phyloP scores from a whole-genome alignment of 53 echinoderm and acorn worm genomes.

The Henricia sp. region DNA sequence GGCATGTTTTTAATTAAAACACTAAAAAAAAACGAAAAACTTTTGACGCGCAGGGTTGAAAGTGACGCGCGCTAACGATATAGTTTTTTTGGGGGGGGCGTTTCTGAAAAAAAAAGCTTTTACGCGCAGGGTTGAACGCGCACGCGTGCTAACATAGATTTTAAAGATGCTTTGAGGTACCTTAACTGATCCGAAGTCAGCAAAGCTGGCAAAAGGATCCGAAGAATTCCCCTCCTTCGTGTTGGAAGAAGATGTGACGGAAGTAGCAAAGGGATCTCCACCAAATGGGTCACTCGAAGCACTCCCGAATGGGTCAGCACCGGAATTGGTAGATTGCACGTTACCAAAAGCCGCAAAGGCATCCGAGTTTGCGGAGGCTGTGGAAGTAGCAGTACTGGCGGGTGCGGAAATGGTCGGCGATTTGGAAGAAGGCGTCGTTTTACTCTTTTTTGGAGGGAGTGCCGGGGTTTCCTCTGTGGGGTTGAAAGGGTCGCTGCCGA shows the following conservation, averaged over 20 bases:
- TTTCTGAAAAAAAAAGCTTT: no score
- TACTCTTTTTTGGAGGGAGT: slow-evolving; percentile 91
- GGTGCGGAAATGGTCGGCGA: slow-evolving; percentile 17
- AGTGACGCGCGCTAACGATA: no score
- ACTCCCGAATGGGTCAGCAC: slow-evolving; percentile 76
- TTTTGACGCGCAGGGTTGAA: no score
- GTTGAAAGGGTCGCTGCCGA: slow-evolving; percentile 89
- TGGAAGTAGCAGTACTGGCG: slow-evolving; percentile 72
- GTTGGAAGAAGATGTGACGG: slow-evolving; percentile 16
- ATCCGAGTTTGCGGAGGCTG: slow-evolving; percentile 14
- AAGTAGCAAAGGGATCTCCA: slow-evolving; percentile 54
- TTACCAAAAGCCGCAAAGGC: slow-evolving; percentile 78
- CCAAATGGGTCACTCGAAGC: slow-evolving; percentile 63
- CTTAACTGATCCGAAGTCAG: slow-evolving; percentile 90
- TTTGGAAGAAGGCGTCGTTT: slow-evolving; percentile 48
- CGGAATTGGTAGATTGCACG: no score
- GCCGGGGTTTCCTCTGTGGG: slow-evolving; percentile 81
- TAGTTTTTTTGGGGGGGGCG: no score
- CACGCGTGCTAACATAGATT: no score
- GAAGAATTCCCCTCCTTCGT: slow-evolving; percentile 49
- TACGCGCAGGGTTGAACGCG: no score
- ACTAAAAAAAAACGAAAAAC: no score
- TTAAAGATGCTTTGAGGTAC: no score
- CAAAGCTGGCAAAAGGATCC: slow-evolving; percentile 94
- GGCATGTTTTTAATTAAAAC: no score